Conservation (phyloP, 2,797 vertebrate genomes). For the Cottoperca gobio region DNA sequence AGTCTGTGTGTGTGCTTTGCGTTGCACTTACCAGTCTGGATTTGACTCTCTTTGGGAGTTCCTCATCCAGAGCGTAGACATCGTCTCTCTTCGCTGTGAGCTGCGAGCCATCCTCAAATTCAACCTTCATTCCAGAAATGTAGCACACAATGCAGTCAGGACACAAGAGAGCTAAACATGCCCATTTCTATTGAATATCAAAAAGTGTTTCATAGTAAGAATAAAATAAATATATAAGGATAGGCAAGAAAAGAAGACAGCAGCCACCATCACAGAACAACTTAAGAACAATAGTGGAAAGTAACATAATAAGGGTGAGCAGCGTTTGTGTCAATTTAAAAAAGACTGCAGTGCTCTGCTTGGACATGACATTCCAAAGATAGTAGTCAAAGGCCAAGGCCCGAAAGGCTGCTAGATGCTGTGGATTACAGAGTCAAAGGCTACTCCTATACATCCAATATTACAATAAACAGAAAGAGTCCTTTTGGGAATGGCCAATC, state of each 20-base stretch:
- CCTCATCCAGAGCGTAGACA: constrained; percentile 96
- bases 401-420: too few species aligned
- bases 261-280: background rate
- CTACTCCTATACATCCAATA: background rate
- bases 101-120: constrained; percentile 98
- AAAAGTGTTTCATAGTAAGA: background rate
- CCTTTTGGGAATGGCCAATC: too few species aligned
- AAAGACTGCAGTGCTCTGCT: background rate
- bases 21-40: constrained; percentile 90
- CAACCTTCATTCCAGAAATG: constrained; percentile 85
- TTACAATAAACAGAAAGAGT: background rate
- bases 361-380: background rate
- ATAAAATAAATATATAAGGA: background rate
- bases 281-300: background rate
- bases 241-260: background rate
- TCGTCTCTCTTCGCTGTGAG: constrained; percentile 96
- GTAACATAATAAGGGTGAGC: background rate
- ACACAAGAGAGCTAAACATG: too few species aligned
- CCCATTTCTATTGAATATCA: too few species aligned
- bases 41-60: constrained; percentile 98
- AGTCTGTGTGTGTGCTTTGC: background rate
- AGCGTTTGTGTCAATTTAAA: background rate
- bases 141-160: background rate
- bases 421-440: too few species aligned
- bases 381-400: background rate